A percentile compares a stretch with the other conserved stretches of the same genome.
phyloP scores from a whole-genome alignment of 2,888 invertebrate species.

The Abrostola tripartita region DNA sequence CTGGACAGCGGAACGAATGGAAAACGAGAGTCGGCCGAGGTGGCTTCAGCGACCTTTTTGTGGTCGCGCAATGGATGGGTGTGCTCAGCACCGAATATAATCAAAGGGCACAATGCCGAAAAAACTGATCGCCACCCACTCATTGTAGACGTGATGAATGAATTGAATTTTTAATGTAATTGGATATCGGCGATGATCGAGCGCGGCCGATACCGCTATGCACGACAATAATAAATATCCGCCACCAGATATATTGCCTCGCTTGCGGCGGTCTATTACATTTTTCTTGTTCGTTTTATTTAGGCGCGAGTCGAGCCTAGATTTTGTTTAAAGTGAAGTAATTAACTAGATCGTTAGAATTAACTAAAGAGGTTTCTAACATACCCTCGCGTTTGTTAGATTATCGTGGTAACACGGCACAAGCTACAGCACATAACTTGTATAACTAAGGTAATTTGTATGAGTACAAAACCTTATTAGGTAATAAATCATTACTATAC shows the following conservation, averaged over 20 bases:
- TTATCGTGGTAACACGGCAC: slow-evolving; percentile 25
- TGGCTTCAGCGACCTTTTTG: slow-evolving; percentile 78
- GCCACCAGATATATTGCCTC: slow-evolving; percentile 55
- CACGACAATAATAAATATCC: slow-evolving; percentile 61
- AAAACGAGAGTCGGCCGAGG: slow-evolving; percentile 74
- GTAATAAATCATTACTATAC: slow-evolving; percentile 60
- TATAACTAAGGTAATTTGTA: slow-evolving; percentile 50
- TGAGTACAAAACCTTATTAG: slow-evolving; percentile 44
- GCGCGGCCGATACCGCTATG: slow-evolving; percentile 52
- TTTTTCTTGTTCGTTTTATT: slow-evolving; percentile 47
- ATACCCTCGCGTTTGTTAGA: slow-evolving; percentile 12
- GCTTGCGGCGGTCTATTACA: slow-evolving; percentile 44
- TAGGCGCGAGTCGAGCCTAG: slow-evolving; percentile 11
- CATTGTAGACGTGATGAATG: slow-evolving; percentile 75
- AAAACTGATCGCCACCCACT: slow-evolving; percentile 65
- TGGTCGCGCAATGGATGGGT: slow-evolving; percentile 79
- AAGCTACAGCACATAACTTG: slow-evolving; percentile 40
- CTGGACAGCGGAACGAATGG: slow-evolving; percentile 86
- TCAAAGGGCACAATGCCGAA: slow-evolving; percentile 75
- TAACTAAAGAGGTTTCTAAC: slow-evolving; percentile 16
- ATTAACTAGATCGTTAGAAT: slow-evolving; percentile 13
- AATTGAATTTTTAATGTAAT: slow-evolving; percentile 80
- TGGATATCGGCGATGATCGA: slow-evolving; percentile 71
- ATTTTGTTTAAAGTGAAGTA: slow-evolving; percentile 17
- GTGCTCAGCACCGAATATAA: slow-evolving; percentile 78